phyloP scores from a whole-genome alignment of 2,888 invertebrate genomes.

The Zaprionus obscuricornis region DNA sequence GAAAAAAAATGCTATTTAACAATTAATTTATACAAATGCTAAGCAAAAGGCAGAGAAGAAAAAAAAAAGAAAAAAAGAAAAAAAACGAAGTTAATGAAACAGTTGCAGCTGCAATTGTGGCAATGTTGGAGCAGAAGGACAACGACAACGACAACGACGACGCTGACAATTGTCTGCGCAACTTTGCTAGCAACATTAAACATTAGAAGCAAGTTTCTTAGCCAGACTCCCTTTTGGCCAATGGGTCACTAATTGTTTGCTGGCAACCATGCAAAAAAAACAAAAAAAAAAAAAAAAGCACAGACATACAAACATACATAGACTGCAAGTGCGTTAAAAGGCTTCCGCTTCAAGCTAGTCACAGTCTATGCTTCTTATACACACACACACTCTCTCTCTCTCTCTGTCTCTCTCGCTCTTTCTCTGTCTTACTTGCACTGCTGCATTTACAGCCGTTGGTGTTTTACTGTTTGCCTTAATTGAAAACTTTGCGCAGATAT shows the following conservation, averaged over 20 bases:
- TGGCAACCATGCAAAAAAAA: no score
- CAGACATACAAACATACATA: conserved; percentile 57
- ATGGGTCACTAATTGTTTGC: conserved; percentile 66
- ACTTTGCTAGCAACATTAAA: conserved; percentile 33
- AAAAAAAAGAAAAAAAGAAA: conserved; percentile 10
- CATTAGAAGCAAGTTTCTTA: no score
- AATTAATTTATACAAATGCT: conserved; percentile 59
- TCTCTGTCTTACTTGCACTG: conserved; percentile 24
- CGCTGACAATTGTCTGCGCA: conserved; percentile 8
- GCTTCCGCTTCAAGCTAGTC: conserved; percentile 27
- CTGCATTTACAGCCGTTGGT: conserved; percentile 51
- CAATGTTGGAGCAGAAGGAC: no score
- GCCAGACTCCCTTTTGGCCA: conserved; percentile 39
- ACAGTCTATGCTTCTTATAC: not conserved
- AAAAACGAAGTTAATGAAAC: conserved; percentile 58
- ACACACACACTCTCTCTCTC: not conserved
- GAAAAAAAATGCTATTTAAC: conserved; percentile 60
- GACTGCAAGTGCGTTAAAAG: conserved; percentile 54
- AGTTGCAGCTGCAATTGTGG: conserved; percentile 46
- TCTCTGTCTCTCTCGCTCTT: no score
- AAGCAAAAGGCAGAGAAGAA: conserved; percentile 33
- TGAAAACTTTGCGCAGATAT: conserved; percentile 68
- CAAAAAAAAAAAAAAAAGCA: no score
- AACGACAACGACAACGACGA: no score
- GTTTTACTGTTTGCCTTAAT: conserved; percentile 70